Percentiles rank a stretch among this genome's conserved stretches.
phyloP scores from a whole-genome alignment of 2,113 vertebrate genomes.

The Chaenogobius annularis region DNA sequence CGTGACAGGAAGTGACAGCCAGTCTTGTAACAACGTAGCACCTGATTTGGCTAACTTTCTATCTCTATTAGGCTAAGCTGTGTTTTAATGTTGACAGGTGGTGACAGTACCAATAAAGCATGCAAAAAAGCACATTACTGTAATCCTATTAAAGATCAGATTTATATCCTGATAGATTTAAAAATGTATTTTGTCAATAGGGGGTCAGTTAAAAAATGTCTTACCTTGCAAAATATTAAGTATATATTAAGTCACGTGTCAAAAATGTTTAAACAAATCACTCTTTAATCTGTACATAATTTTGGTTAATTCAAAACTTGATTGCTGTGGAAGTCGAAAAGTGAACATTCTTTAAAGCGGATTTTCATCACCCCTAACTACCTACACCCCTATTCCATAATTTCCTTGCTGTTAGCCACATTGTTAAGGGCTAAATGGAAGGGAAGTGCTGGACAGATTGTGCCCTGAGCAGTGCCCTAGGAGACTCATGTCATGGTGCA shows the following conservation, averaged over 20 bases:
- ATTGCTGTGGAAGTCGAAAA: neutral
- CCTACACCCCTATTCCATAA: slow-evolving; percentile 2
- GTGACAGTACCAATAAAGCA: neutral
- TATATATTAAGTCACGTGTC: neutral
- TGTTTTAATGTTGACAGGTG: neutral
- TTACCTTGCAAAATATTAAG: neutral
- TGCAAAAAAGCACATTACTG: neutral
- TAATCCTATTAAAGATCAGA: neutral
- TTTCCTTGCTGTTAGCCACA: slow-evolving; percentile 43
- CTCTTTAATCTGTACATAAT: neutral
- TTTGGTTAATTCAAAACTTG: neutral
- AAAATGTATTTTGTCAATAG: neutral
- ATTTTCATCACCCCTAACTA: neutral
- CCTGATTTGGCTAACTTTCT: slow-evolving; percentile 21
- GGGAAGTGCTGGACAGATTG: slow-evolving; percentile 54
- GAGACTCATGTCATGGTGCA: slow-evolving; percentile 62
- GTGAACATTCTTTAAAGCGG: neutral
- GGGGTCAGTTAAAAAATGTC: neutral
- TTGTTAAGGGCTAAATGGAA: slow-evolving; percentile 38
- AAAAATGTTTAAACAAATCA: neutral
- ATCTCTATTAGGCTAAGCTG: neutral
- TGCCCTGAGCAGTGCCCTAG: slow-evolving; percentile 58
- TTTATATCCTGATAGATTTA: neutral
- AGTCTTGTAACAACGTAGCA: slow-evolving; percentile 34
- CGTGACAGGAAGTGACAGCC: slow-evolving; percentile 51